These are phyloP conservation scores for Thalpophila matura DNA, from an alignment of 2,888 invertebrate species.

Conservation along the genomic window DNA sequence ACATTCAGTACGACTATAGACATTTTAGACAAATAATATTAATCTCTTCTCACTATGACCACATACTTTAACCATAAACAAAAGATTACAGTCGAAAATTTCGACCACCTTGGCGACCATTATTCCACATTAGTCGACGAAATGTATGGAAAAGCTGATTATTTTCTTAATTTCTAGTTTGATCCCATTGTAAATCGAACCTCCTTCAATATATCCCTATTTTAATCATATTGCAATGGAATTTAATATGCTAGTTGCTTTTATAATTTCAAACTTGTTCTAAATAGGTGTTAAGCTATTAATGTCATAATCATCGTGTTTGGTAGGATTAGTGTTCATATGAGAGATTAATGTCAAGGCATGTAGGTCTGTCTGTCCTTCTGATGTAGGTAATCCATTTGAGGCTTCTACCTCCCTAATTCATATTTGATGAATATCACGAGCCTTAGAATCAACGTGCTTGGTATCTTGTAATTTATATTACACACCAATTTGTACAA, in stretches of 20 bases:
- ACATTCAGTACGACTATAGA: no score
- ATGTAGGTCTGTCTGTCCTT: slow-evolving; percentile 30
- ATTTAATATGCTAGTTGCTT: neutral
- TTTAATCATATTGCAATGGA: neutral
- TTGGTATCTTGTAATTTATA: slow-evolving; percentile 2
- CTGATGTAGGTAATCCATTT: slow-evolving; percentile 39
- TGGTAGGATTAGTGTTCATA: slow-evolving; percentile 28
- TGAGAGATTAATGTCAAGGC: slow-evolving; percentile 36
- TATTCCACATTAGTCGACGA: no score
- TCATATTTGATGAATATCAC: slow-evolving; percentile 39
- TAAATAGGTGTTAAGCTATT: neutral
- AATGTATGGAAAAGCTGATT: no score
- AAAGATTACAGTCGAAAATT: no score
- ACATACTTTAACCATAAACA: no score
- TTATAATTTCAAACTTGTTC: neutral
- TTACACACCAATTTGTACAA: no score
- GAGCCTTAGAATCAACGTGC: neutral
- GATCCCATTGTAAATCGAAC: no score
- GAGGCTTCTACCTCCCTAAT: slow-evolving; percentile 6
- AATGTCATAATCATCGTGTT: slow-evolving; percentile 8
- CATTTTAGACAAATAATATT: no score
- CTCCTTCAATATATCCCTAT: neutral
- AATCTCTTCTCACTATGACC: no score
- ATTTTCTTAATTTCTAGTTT: no score
- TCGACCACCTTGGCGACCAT: no score